These are phyloP conservation scores for Condylostylus longicornis DNA, from an alignment of 1,140 invertebrate species.

Conservation along the genomic window DNA sequence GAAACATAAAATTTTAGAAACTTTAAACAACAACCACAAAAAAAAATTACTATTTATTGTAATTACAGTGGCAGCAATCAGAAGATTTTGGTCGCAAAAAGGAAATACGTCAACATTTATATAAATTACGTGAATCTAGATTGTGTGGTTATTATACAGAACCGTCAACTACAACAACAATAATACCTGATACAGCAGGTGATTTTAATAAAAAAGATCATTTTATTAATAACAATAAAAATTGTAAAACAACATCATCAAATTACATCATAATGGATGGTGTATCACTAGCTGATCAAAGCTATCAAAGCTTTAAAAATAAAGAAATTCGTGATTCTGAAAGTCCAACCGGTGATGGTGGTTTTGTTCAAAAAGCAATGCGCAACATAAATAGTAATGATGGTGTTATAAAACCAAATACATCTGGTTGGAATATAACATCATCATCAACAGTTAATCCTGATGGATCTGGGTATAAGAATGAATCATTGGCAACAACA, in stretches of 20 bases:
- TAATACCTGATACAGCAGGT: conserved; percentile 31
- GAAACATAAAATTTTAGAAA: no score
- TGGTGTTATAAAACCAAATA: conserved; percentile 19
- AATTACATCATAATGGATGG: no score
- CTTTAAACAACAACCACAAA: no score
- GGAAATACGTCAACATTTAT: conserved; percentile 70
- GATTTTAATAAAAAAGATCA: conserved; percentile 7
- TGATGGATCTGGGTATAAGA: conserved; percentile 33
- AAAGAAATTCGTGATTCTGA: conserved; percentile 61
- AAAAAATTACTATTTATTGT: not conserved
- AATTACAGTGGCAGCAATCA: conserved; percentile 63
- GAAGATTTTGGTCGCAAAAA: conserved; percentile 72
- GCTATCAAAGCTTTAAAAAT: conserved; percentile 55
- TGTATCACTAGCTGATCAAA: conserved; percentile 54
- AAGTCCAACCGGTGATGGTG: conserved; percentile 42
- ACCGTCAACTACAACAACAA: conserved; percentile 17
- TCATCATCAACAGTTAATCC: conserved; percentile 31
- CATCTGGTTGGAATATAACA: conserved; percentile 34
- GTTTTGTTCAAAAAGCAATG: no score
- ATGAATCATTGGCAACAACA: conserved; percentile 24
- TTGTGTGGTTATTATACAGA: conserved; percentile 53
- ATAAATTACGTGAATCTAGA: conserved; percentile 59
- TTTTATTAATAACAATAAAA: no score
- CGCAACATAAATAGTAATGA: conserved; percentile 16
- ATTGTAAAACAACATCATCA: no score